Conservation (phyloP, 2,797 vertebrate species). For the Furcifer pardalis region DNA sequence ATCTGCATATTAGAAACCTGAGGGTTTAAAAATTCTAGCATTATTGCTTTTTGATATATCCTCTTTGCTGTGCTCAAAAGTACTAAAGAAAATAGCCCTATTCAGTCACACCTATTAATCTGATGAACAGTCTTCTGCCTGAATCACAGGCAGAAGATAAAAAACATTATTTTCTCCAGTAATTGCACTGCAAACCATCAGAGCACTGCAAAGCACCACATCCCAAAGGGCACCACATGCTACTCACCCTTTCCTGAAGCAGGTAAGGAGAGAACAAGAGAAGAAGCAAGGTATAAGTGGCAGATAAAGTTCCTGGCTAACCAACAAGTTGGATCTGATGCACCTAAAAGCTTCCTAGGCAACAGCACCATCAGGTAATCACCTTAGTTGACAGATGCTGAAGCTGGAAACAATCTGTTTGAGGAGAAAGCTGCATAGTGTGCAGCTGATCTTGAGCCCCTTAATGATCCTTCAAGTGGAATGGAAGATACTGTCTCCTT, state of each 20-base stretch:
- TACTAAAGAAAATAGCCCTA: neutral
- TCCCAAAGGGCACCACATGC: neutral
- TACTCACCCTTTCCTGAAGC: conserved; percentile 73
- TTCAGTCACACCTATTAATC: neutral
- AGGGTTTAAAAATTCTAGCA: neutral
- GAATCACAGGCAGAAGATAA: neutral
- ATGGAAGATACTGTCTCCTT: neutral
- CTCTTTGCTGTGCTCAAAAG: neutral
- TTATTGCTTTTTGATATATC: neutral
- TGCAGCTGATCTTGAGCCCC: neutral
- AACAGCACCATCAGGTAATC: neutral
- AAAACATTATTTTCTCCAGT: neutral
- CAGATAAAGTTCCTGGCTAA: neutral
- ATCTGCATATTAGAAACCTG: neutral
- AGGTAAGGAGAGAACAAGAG: conserved; percentile 20
- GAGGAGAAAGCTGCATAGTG: neutral
- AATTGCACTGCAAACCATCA: neutral
- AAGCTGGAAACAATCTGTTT: neutral
- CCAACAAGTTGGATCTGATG: neutral
- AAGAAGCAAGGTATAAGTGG: conserved; percentile 27
- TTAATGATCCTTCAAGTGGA: neutral
- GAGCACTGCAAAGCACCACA: neutral
- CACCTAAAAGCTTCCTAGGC: neutral
- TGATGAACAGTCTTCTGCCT: neutral
- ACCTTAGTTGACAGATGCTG: neutral